phyloP scores from a whole-genome alignment of 2,888 invertebrate species.

The Amblyjoppa fuscipennis region DNA sequence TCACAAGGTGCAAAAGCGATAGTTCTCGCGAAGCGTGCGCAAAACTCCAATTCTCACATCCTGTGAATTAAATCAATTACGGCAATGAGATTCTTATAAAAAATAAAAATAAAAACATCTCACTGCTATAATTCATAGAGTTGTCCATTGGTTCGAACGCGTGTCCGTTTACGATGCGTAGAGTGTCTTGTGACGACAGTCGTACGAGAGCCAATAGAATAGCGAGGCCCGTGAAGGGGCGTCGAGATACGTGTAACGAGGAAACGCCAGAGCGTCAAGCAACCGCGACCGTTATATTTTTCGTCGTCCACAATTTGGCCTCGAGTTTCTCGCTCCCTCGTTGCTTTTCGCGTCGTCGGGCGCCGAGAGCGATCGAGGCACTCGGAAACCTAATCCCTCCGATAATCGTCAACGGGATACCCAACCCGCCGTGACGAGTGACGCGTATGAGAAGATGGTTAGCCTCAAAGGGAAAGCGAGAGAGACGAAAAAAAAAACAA shows the following conservation, averaged over 20 bases:
- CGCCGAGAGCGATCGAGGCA: slow-evolving; percentile 45
- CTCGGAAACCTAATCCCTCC: slow-evolving; percentile 65
- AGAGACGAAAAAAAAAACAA: neutral
- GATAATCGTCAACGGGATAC: slow-evolving; percentile 68
- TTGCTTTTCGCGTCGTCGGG: slow-evolving; percentile 58
- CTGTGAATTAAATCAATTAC: too few relatives aligned
- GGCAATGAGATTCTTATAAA: neutral
- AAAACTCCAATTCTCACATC: too few relatives aligned
- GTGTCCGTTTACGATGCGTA: too few relatives aligned
- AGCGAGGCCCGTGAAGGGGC: neutral
- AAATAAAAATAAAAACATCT: neutral
- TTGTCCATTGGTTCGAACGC: too few relatives aligned
- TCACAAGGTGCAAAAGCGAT: too few relatives aligned
- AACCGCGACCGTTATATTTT: slow-evolving; percentile 29
- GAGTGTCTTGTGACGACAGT: neutral
- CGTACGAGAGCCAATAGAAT: neutral
- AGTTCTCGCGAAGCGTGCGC: too few relatives aligned
- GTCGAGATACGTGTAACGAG: neutral
- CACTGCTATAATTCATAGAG: too few relatives aligned
- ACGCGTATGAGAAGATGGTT: slow-evolving; percentile 61
- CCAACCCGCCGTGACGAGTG: slow-evolving; percentile 58
- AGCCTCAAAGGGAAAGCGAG: slow-evolving; percentile 22
- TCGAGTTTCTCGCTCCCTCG: slow-evolving; percentile 27
- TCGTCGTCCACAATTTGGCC: slow-evolving; percentile 15
- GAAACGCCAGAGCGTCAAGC: neutral